A percentile compares a stretch with the other conserved stretches of the same genome.
These are phyloP conservation scores for Falco columbarius DNA, from an alignment of 2,797 vertebrate genomes.

Conservation along the genomic window DNA sequence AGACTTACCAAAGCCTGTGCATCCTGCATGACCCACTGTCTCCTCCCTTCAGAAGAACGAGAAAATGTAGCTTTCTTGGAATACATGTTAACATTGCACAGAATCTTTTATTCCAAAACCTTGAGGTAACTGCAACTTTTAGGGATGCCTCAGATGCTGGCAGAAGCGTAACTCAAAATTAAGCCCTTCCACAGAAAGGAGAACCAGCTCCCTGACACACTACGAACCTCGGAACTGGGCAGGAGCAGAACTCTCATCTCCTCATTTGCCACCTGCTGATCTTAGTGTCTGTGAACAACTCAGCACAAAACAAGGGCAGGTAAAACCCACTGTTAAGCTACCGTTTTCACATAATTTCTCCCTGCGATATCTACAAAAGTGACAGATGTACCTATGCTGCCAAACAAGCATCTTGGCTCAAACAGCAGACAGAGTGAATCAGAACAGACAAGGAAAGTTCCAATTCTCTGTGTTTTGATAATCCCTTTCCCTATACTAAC, in stretches of 20 bases:
- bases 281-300: background rate
- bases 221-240: background rate
- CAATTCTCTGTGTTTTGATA: background rate
- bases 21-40: background rate
- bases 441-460: background rate
- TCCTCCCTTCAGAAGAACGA: background rate
- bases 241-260: background rate
- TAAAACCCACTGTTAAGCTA: background rate
- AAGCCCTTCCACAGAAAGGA: background rate
- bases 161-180: background rate
- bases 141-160: background rate
- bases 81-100: too few relatives aligned
- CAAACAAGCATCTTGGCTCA: background rate
- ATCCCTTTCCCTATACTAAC: background rate
- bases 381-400: too few relatives aligned
- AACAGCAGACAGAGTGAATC: background rate
- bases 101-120: background rate
- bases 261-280: too few relatives aligned
- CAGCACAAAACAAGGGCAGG: background rate
- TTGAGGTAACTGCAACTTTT: background rate
- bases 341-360: background rate
- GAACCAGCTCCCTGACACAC: background rate
- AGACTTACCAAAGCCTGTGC: background rate
- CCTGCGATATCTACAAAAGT: background rate
- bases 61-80: background rate